Evolutionary conservation across 2,113 vertebrate species (phyloP).

Genomic region (Irena cyanogastra): DNA sequence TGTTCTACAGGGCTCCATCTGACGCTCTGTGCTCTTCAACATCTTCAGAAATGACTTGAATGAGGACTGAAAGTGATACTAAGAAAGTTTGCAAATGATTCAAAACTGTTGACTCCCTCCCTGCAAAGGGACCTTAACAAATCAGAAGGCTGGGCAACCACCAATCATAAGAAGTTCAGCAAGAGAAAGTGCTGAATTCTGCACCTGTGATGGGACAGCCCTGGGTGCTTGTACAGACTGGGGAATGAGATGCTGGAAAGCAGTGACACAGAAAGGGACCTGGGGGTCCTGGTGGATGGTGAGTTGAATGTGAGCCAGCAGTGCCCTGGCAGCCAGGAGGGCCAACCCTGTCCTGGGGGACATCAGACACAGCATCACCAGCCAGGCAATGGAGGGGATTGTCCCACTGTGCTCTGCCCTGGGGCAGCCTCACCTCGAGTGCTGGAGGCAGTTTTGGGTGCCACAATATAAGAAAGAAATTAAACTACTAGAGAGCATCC

Average conservation of each 20-base stretch:
- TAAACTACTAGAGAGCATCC: not conserved
- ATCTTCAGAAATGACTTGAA: no score
- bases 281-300: rapidly evolving
- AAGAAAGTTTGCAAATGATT: not conserved
- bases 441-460: rapidly evolving
- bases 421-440: rapidly evolving
- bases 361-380: rapidly evolving
- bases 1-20: no score
- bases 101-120: not conserved
- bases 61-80: not conserved
- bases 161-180: not conserved
- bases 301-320: not conserved
- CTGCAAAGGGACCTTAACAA: not conserved
- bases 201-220: not conserved
- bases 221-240: not conserved
- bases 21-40: no score
- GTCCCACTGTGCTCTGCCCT: not conserved
- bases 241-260: not conserved
- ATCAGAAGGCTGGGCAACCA: not conserved
- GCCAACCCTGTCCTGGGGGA: rapidly evolving
- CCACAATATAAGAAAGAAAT: not conserved
- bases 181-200: not conserved
- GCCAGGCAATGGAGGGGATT: rapidly evolving
- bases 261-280: not conserved
- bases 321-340: not conserved